Evolutionary conservation across 1,140 invertebrate species (phyloP).

Genomic region (Zaprionus taronus): DNA sequence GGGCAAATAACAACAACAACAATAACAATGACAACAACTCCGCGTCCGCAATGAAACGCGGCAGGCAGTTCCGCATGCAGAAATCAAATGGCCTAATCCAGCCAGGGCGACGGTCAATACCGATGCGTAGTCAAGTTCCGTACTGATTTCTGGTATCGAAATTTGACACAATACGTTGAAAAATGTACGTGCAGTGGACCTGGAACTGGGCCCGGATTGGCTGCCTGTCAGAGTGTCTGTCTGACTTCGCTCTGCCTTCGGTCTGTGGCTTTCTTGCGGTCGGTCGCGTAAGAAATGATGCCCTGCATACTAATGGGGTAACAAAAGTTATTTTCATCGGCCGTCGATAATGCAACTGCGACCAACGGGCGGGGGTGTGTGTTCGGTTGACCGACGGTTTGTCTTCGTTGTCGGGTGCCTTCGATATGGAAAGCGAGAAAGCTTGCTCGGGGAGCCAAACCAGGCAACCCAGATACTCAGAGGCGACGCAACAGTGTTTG

Average conservation of each 20-base stretch:
- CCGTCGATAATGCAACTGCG: conserved; percentile 74
- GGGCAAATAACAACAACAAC: conserved; percentile 46
- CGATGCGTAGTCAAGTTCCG: conserved; percentile 70
- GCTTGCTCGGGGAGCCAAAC: conserved; percentile 41
- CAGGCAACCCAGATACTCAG: conserved; percentile 71
- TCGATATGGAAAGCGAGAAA: conserved; percentile 80
- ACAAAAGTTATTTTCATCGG: conserved; percentile 75
- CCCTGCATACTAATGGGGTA: conserved; percentile 68
- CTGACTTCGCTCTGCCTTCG: conserved; percentile 35
- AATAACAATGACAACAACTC: conserved; percentile 1
- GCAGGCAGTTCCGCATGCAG: conserved; percentile 58
- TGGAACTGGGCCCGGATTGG: neutral
- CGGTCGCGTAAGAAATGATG: conserved; percentile 70
- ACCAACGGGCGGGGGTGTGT: conserved; percentile 20
- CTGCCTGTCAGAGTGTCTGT: neutral
- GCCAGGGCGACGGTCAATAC: conserved; percentile 51
- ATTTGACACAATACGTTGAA: conserved; percentile 79
- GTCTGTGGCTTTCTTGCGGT: conserved; percentile 69
- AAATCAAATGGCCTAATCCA: conserved; percentile 43
- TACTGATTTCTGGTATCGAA: conserved; percentile 83
- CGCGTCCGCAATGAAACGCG: conserved; percentile 37
- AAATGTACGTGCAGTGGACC: conserved; percentile 67
- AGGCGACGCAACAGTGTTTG: conserved; percentile 57
- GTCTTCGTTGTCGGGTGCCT: conserved; percentile 11
- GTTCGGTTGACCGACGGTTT: neutral